Evolutionary conservation across 2,797 vertebrate species (phyloP).

Genomic region (Lacerta agilis): DNA sequence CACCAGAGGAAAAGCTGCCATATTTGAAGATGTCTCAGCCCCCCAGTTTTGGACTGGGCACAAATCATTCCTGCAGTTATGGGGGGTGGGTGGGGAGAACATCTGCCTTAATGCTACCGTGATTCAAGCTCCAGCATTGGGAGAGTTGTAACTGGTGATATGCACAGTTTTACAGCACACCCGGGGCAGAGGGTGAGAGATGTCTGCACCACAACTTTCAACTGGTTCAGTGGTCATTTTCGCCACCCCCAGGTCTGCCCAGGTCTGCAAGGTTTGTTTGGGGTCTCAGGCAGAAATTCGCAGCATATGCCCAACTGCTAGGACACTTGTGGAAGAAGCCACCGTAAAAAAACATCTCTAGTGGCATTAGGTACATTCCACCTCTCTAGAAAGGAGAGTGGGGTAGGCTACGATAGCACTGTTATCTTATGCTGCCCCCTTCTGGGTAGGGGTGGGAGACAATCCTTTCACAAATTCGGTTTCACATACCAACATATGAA

Average conservation of each 20-base stretch:
- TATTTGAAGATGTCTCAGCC: background rate
- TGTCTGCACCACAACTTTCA: background rate
- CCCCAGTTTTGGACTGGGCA: background rate
- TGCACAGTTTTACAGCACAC: no score
- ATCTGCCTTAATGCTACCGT: background rate
- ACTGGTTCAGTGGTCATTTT: no score
- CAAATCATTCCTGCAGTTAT: background rate
- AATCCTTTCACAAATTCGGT: no score
- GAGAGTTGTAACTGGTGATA: no score
- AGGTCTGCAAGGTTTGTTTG: background rate
- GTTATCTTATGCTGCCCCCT: conserved; percentile 5
- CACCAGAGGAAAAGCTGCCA: background rate
- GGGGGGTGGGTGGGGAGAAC: background rate
- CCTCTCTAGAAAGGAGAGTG: background rate
- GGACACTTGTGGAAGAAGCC: background rate
- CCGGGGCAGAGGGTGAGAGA: background rate
- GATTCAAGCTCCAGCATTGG: background rate
- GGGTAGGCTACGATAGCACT: background rate
- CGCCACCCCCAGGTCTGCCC: background rate
- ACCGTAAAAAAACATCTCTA: background rate
- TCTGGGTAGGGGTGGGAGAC: background rate
- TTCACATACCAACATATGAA: no score
- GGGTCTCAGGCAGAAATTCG: background rate
- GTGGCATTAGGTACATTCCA: no score
- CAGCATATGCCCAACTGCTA: background rate